phyloP scores from a whole-genome alignment of 2,888 invertebrate species.

The Salticus scenicus region DNA sequence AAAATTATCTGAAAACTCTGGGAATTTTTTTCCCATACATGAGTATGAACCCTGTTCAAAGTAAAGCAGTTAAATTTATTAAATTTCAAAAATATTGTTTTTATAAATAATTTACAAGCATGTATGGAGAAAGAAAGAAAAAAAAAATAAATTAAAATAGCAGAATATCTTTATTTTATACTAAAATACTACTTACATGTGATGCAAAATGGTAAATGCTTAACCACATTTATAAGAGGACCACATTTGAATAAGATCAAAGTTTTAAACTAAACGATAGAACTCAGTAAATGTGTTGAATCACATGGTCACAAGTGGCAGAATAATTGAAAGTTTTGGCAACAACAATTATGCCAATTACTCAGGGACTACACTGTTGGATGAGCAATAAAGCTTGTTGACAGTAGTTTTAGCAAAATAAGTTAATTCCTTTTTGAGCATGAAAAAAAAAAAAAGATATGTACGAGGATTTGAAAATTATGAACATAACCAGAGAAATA shows the following conservation, averaged over 20 bases:
- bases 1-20: too few relatives aligned
- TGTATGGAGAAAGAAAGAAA: too few relatives aligned
- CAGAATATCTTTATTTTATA: conserved; percentile 70
- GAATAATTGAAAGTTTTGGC: not conserved
- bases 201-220: conserved; percentile 70
- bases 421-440: not conserved
- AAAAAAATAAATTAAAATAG: too few relatives aligned
- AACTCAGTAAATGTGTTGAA: conserved; percentile 34
- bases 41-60: too few relatives aligned
- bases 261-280: conserved; percentile 43
- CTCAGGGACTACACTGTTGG: not conserved
- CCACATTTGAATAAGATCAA: conserved; percentile 59
- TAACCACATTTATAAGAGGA: conserved; percentile 43
- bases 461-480: not conserved
- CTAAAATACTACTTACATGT: conserved; percentile 70
- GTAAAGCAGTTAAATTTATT: too few relatives aligned
- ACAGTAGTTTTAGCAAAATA: not conserved
- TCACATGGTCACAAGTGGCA: conserved; percentile 19
- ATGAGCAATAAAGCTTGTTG: not conserved
- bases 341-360: not conserved
- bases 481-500: not conserved
- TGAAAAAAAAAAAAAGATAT: not conserved
- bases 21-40: too few relatives aligned
- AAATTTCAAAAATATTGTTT: too few relatives aligned
- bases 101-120: too few relatives aligned